Evolutionary conservation across 2,113 vertebrate species (phyloP).

Genomic region (Ptilonorhynchus violaceus): DNA sequence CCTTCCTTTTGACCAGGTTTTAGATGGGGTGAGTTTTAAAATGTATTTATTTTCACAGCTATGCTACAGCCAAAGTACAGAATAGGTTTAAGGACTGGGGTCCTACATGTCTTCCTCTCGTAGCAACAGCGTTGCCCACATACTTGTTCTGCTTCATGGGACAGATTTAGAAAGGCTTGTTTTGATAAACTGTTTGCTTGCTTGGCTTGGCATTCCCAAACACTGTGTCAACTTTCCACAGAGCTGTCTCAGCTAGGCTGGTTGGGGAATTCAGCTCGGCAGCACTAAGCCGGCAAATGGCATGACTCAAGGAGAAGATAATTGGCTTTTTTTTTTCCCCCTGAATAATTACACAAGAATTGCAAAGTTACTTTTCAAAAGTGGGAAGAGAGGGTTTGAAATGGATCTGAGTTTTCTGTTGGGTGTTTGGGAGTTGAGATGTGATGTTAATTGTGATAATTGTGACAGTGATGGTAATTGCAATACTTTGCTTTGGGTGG

Average conservation of each 20-base stretch:
- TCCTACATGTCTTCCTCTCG: not conserved
- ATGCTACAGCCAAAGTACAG: not conserved
- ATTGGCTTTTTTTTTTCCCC: not conserved
- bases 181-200: not conserved
- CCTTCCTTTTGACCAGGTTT: not conserved
- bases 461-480: not conserved
- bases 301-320: not conserved
- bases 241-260: accelerated
- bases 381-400: not conserved
- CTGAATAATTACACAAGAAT: conserved; percentile 4
- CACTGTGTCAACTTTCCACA: not conserved
- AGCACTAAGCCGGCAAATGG: not conserved
- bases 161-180: conserved; percentile 22
- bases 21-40: not conserved
- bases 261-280: not conserved
- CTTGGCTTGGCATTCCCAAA: conserved; percentile 6
- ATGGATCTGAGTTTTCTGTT: not conserved
- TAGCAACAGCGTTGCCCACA: not conserved
- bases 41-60: not conserved
- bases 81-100: not conserved
- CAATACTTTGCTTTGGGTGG: not conserved
- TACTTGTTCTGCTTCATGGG: not conserved
- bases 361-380: not conserved
- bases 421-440: not conserved
- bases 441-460: not conserved